Percentiles rank a stretch among this genome's conserved stretches.
These are phyloP conservation scores for Trichoplax adhaerens DNA, from an alignment of 37 sponge, comb jelly and placozoan genomes.

Conservation along the genomic window DNA sequence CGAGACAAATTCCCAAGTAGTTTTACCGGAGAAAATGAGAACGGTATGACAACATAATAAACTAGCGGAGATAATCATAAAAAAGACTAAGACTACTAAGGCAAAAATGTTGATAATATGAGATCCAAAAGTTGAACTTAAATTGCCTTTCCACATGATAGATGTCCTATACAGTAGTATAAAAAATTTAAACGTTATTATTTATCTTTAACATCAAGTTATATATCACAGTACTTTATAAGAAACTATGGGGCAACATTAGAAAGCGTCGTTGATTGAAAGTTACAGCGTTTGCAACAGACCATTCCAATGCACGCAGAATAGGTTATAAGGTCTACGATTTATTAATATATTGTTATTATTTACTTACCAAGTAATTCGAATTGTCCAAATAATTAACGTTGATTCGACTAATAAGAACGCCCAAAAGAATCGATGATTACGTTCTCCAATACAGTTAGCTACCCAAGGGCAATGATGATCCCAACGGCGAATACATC, in stretches of 20 bases:
- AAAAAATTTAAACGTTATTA: too few relatives aligned
- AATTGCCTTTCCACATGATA: not conserved
- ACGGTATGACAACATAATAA: conserved; percentile 32
- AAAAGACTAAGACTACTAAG: conserved; percentile 6
- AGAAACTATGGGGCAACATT: too few relatives aligned
- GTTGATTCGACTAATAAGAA: conserved; percentile 28
- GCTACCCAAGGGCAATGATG: conserved; percentile 99
- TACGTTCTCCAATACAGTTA: conserved; percentile 91
- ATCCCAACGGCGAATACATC: conserved; percentile 13
- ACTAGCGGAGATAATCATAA: conserved; percentile 8
- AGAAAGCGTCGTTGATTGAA: too few relatives aligned
- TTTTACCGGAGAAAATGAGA: conserved; percentile 39
- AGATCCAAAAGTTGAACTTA: conserved; percentile 8
- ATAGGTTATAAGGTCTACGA: too few relatives aligned
- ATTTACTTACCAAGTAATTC: conserved; percentile 31
- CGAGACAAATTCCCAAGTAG: conserved; percentile 49
- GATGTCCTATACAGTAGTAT: conserved; percentile 18
- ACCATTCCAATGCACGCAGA: too few relatives aligned
- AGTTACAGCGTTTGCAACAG: too few relatives aligned
- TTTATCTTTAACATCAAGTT: too few relatives aligned
- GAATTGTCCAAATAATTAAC: conserved; percentile 23
- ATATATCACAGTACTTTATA: too few relatives aligned
- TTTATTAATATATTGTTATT: not conserved
- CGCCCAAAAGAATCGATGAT: conserved; percentile 36
- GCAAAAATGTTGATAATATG: conserved; percentile 17